Base-by-base conservation (phyloP, 2,113 vertebrate genomes). In the Camelus bactrianus region DNA sequence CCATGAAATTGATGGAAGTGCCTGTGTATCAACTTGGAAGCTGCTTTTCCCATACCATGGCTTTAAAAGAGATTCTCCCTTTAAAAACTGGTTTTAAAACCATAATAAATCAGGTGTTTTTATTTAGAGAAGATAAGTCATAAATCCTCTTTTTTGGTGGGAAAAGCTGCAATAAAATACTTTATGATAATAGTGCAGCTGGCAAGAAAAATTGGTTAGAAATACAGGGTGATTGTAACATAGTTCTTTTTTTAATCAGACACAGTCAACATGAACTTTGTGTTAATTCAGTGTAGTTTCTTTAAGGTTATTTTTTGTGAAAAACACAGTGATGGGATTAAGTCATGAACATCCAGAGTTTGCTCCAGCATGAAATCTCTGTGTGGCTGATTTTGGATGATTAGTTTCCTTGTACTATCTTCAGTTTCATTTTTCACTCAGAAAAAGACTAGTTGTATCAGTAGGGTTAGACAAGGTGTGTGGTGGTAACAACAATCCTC, bases 11-110 rank as follows among this genome's bases (percentile, higher is more conserved):
- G 38, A 67, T 83, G 90, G 95, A 95, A 54, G 64, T 89, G 70
- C 97, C 87, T 97, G 87, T 93, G 3, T 26, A 22, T 94, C 72
- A 84, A 58, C 11, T 35, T 92, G 85, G 70, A 64, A 81, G 46
- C 79, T 97, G 75, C 11, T 96, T 97, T 98, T 97, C 58, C 5
- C 80, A 83, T 82, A 92, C 83, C 19, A 60, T 84, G 97, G 17
- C 67, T 96, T 87, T 60, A 81, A 80, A 98, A 65, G 95, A 93
- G 52, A 69, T 83, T 97, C 28, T 90, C 38, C n/a, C 96, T 93
- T 97, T 79, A n/a, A 81, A 92, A 83, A 48, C 19, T 35, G 17
- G 22, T 88, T 94, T 91, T 90, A 86, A 94, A 82, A 42, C 24
- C 73, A 93, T 93, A 97, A 42, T 38, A 96, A 81, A 93, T 83